Percentiles rank a stretch among this genome's conserved stretches.
Evolutionary conservation across 2,797 vertebrate genomes (phyloP).

Genomic region (Anguilla megastoma): DNA sequence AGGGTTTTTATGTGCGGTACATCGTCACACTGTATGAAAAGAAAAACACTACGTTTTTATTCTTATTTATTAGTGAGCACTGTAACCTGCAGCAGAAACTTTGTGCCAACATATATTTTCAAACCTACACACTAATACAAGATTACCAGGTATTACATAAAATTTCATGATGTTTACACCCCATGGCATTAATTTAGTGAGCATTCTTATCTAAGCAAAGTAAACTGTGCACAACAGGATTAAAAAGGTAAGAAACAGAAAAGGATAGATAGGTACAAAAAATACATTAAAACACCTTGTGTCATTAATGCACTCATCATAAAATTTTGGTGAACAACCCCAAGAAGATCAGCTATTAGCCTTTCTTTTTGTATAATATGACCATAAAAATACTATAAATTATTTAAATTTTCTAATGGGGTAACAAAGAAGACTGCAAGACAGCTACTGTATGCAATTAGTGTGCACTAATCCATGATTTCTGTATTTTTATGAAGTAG

Average conservation of each 20-base stretch:
- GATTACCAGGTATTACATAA: not conserved
- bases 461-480: too few species aligned
- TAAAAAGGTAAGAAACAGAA: not conserved
- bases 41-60: not conserved
- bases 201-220: not conserved
- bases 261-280: not conserved
- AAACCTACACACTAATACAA: not conserved
- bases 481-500: too few species aligned
- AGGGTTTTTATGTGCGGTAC: not conserved
- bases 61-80: not conserved
- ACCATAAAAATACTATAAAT: too few species aligned
- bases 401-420: too few species aligned
- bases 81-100: not conserved
- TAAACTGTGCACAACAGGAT: not conserved
- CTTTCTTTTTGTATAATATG: too few species aligned
- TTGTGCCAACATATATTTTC: not conserved
- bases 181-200: not conserved
- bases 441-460: too few species aligned
- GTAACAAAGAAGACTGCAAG: too few species aligned
- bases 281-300: too few species aligned
- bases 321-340: too few species aligned
- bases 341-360: too few species aligned
- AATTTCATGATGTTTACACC: not conserved
- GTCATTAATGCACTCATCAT: too few species aligned
- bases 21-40: constrained; percentile 15